A percentile compares a stretch with the other conserved stretches of the same genome.
phyloP scores from a whole-genome alignment of 2,797 vertebrate species.

The Sibirionetta formosa region DNA sequence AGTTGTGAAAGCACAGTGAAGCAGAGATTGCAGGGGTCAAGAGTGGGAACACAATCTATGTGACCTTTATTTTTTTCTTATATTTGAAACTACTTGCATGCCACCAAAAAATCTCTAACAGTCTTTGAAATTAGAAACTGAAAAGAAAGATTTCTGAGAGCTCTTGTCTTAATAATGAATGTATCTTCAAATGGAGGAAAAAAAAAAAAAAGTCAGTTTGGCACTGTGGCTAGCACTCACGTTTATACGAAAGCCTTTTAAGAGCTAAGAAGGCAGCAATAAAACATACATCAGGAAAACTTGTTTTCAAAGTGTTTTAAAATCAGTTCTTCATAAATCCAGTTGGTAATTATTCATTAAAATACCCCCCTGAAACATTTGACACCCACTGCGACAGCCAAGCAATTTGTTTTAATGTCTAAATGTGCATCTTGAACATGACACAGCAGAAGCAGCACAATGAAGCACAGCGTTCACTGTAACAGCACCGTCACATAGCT shows the following conservation, averaged over 20 bases:
- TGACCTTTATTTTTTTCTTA: neutral
- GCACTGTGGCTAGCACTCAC: neutral
- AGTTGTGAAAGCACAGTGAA: fast-evolving
- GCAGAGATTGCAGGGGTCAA: neutral
- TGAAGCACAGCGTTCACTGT: neutral
- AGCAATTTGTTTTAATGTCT: neutral
- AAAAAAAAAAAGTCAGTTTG: neutral
- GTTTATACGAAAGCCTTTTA: neutral
- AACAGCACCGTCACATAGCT: neutral
- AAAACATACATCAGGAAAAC: slow-evolving; percentile 31
- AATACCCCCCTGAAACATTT: slow-evolving; percentile 12
- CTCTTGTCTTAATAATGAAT: neutral
- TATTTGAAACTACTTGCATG: neutral
- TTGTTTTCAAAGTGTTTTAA: slow-evolving; percentile 50
- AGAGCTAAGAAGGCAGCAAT: slow-evolving; percentile 14
- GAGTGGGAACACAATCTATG: neutral
- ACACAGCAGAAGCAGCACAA: neutral
- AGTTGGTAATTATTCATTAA: slow-evolving; percentile 63
- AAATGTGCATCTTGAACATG: neutral
- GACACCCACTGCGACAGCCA: neutral
- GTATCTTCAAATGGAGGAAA: neutral
- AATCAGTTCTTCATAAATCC: slow-evolving; percentile 49
- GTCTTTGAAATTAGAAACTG: neutral
- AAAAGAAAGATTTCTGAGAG: neutral
- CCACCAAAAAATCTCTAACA: neutral